These are phyloP conservation scores for Neolamprologus hecqui DNA, from an alignment of 2,113 vertebrate genomes.

Conservation along the genomic window DNA sequence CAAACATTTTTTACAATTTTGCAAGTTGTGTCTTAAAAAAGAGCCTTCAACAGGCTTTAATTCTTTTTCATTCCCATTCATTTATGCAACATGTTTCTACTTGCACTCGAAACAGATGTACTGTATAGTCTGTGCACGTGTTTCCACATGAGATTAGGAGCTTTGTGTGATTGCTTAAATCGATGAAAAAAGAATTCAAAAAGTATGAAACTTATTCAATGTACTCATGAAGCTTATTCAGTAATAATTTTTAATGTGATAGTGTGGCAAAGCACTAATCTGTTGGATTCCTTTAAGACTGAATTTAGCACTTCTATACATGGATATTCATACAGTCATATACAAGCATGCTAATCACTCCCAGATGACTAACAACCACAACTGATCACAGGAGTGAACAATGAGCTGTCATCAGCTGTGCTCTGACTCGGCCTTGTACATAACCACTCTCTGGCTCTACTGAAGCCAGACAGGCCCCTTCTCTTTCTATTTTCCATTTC, in stretches of 20 bases:
- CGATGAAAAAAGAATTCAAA: neutral
- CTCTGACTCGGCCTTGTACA: neutral
- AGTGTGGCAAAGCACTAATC: neutral
- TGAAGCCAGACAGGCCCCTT: neutral
- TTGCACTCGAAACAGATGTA: neutral
- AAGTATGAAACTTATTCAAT: neutral
- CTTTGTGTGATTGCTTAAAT: neutral
- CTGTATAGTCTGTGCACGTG: neutral
- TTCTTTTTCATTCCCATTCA: neutral
- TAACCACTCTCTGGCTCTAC: neutral
- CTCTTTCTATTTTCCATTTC: neutral
- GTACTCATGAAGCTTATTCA: neutral
- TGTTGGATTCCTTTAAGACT: neutral
- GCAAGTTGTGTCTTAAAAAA: neutral
- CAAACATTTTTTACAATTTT: neutral
- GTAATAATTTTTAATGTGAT: neutral
- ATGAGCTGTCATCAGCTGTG: neutral
- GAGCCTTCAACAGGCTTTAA: neutral
- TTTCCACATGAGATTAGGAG: neutral
- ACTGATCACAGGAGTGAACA: neutral
- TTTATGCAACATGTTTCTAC: neutral
- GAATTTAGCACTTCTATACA: neutral
- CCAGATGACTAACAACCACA: neutral
- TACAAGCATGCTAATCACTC: neutral
- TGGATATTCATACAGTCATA: constrained; percentile 11